These are phyloP conservation scores for Melanotaenia maccullochi DNA, from an alignment of 2,797 vertebrate genomes.

Conservation along the genomic window DNA sequence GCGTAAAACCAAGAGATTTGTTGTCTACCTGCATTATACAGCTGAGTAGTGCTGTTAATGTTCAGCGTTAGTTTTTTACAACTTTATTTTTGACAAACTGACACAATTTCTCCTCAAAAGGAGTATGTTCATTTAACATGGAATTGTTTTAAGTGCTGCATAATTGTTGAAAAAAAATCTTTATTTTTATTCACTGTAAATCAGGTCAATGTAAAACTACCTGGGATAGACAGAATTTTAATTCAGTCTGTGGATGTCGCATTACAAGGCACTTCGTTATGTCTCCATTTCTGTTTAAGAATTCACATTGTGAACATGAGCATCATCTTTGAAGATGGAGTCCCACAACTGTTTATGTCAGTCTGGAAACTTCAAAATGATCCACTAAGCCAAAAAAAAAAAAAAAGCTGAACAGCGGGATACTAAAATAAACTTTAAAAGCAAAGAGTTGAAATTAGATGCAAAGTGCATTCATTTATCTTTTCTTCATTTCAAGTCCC, in stretches of 20 bases:
- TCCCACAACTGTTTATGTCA: conserved; percentile 8
- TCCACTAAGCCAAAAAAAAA: not conserved
- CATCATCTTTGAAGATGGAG: conserved; percentile 26
- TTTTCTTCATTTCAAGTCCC: conserved; percentile 38
- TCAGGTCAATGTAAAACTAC: not conserved
- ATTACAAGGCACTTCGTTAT: conserved; percentile 9
- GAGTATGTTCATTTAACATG: not conserved
- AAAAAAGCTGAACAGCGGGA: no score
- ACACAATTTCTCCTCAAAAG: not conserved
- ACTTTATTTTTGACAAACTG: not conserved
- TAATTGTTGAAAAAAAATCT: not conserved
- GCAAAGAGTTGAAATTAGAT: conserved; percentile 5
- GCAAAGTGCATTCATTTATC: conserved; percentile 28
- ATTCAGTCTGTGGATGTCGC: conserved; percentile 5
- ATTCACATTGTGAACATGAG: conserved; percentile 61
- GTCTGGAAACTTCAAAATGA: conserved; percentile 27
- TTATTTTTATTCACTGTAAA: not conserved
- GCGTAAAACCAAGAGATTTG: not conserved
- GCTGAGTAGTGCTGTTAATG: not conserved
- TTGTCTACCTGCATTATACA: not conserved
- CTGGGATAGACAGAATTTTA: fast-evolving
- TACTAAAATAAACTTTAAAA: not conserved
- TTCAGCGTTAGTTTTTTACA: not conserved
- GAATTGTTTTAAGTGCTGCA: not conserved
- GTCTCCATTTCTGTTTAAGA: conserved; percentile 9